These are phyloP conservation scores for Piaya cayana DNA, from an alignment of 2,113 vertebrate genomes.

Conservation along the genomic window DNA sequence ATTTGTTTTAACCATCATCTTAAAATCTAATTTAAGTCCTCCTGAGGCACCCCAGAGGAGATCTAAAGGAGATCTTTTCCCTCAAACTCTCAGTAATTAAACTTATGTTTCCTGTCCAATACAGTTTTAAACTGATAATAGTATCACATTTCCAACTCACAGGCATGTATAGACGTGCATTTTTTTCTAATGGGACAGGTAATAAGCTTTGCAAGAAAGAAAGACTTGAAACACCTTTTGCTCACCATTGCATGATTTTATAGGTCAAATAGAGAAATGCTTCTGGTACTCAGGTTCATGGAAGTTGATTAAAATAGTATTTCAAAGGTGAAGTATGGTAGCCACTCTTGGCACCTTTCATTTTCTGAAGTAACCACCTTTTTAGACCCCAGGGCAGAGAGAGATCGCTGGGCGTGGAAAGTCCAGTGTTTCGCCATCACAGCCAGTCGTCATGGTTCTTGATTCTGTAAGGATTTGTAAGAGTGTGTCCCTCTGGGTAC, in stretches of 20 bases:
- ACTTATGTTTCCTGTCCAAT: neutral
- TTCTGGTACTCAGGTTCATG: neutral
- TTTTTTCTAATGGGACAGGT: neutral
- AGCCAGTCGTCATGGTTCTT: neutral
- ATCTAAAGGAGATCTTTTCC: constrained; percentile 27
- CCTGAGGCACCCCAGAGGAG: neutral
- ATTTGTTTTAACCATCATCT: constrained; percentile 36
- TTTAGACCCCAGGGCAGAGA: neutral
- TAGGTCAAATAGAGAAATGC: neutral
- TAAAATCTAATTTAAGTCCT: constrained; percentile 51
- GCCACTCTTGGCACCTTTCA: neutral
- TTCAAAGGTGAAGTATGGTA: neutral
- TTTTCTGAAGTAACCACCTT: neutral
- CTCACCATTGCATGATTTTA: neutral
- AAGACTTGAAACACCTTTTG: neutral
- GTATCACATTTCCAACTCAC: neutral
- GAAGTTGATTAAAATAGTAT: neutral
- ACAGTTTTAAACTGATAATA: neutral
- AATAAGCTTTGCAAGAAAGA: neutral
- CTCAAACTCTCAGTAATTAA: neutral
- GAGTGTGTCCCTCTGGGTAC: neutral
- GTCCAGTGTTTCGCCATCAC: neutral
- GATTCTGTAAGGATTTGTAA: neutral
- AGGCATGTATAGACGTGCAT: neutral
- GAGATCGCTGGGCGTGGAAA: neutral